Base-by-base conservation (phyloP, 1,140 invertebrate species). In the Drosophila nasuta region DNA sequence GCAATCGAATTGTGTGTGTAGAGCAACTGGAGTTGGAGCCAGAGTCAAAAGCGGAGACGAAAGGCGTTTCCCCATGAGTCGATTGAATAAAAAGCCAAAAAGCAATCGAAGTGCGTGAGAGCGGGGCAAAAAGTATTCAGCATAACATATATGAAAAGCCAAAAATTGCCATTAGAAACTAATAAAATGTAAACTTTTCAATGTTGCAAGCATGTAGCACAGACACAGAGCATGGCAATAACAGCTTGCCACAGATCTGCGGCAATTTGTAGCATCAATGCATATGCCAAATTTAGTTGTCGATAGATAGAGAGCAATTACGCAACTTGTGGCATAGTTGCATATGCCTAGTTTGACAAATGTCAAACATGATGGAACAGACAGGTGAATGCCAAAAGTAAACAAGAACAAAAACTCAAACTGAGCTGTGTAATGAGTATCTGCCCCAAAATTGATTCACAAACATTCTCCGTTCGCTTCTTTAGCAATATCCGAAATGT, bases 141-240 rank as follows among this genome's bases (percentile, higher is more conserved):
- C 54, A 57, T 38, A 13, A 33, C 35, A 52, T 28, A 43, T 41
- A 49, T 49, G 30, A 57, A 56, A 60, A 56, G 48, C 30, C 60
- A 49, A 78, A 60, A 76, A 45, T 46, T 54, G 49, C 46, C 63
- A 71, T 71, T 58, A 49, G 54, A 59, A 76, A 67, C 62, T 67
- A 74, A 71, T 82, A 67, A 70, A 77, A 75, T 63, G 45, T 41
- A 66, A 71, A 75, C 67, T 76, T 68, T 76, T 85, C 73, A 74
- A 65, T 74, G 62, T 59, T 65, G 49, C 54, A 20, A 41, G 8
- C 5, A 41, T 4, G 20, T 4, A 41, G 35, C 7, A 8, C 30
- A 33, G 5, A 38, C 35, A 38, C 35, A 10, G 8, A 38, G 35
- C 35, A 38, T 43, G 41, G 41, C 41, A 64, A 35, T 51, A 66